Evolutionary conservation across 2,113 vertebrate species (phyloP).

Genomic region (Chaetura pelagica): DNA sequence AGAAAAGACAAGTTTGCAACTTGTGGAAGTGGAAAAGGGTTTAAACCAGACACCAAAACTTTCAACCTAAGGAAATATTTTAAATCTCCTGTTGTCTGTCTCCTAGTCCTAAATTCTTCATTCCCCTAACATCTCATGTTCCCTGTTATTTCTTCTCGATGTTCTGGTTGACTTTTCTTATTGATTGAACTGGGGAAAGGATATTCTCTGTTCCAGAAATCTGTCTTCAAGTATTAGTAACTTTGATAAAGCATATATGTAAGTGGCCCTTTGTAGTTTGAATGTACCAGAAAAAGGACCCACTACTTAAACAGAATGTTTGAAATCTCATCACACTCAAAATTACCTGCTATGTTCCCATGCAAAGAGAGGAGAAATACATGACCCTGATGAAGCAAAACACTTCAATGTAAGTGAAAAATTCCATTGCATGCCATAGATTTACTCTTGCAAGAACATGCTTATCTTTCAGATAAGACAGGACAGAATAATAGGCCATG

Average conservation of each 20-base stretch:
- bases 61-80: neutral
- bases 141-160: neutral
- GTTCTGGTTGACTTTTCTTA: neutral
- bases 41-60: neutral
- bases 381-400: neutral
- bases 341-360: neutral
- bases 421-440: neutral
- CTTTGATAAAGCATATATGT: neutral
- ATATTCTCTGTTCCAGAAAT: neutral
- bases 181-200: neutral
- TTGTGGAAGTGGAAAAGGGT: neutral
- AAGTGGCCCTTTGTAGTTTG: neutral
- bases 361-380: neutral
- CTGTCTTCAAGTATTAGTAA: neutral
- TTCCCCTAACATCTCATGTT: neutral
- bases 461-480: neutral
- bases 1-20: neutral
- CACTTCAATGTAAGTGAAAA: neutral
- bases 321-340: neutral
- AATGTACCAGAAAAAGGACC: neutral
- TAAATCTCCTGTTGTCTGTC: neutral
- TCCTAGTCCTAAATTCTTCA: neutral
- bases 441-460: neutral
- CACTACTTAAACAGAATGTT: neutral
- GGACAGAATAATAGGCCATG: neutral